Evolutionary conservation across 2,888 invertebrate genomes (phyloP), one percentile per base, ranked within the genome.

Genomic region (Oxycera nigricornis): DNA sequence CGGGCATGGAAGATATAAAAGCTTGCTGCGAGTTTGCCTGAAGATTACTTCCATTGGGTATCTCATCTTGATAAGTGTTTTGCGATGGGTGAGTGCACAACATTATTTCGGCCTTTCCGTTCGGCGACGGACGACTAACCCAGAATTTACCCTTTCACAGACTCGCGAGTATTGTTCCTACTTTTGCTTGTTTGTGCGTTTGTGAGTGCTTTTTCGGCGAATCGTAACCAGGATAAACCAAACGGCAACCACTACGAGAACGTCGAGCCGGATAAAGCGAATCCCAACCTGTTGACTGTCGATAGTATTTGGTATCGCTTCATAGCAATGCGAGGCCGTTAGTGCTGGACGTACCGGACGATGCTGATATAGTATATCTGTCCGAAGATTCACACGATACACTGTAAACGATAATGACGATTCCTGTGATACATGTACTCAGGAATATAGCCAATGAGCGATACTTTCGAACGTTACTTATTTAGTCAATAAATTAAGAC

Each of bases 271-370:
- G 65, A 65, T 24, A 65, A 65, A n/a, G 24, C 39, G 6, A 39
- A 24, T n/a, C 24, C 24, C 4, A 41, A 39, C 26, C 24, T 39
- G 22, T 26, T 65, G 11, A 39, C 65, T 11, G 39, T 39, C 41
- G 65, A 65, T 41, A 65, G 65, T 65, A 65, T 65, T 24, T 65
- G 65, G 65, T 65, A 65, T 39, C 65, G 65, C 11, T 65, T 65
- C 22, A 65, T 65, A 65, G 65, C 65, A 2, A 65, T 65, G 65
- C 65, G 65, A 24, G 65, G 65, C 22, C n/a, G n/a, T n/a, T 41
- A 26, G 30, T 17, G 61, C 31, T 6, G 6, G 6, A 4, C 14
- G n/a, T 28, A 28, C n/a, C 30, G 59, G 6, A n/a, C n/a, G 11
- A 26, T 50, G 17, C n/a, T 17, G 50, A 50, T 50, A n/a, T 14